A percentile compares a stretch with the other conserved stretches of the same genome.
Evolutionary conservation across 2,888 invertebrate genomes (phyloP).

Genomic region (Anorthoa munda): DNA sequence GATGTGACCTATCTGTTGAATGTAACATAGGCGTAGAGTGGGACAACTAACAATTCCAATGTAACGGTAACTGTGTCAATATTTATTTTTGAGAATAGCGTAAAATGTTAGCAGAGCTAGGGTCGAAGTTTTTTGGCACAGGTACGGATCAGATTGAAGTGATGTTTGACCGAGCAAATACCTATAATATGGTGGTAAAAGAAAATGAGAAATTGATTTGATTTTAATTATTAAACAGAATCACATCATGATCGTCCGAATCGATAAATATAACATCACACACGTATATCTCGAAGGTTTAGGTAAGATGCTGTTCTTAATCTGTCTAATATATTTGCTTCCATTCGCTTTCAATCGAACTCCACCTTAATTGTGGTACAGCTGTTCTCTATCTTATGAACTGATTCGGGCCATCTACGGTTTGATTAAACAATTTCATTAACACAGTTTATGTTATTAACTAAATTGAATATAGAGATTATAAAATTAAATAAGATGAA

Average conservation of each 20-base stretch:
- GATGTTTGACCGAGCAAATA: background rate
- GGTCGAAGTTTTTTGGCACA: background rate
- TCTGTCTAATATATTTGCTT: background rate
- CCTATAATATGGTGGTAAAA: background rate
- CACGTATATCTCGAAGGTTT: too few relatives aligned
- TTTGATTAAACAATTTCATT: slow-evolving; percentile 57
- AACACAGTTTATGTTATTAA: slow-evolving; percentile 32
- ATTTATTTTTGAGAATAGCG: slow-evolving; percentile 23
- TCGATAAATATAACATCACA: too few relatives aligned
- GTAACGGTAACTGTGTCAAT: slow-evolving; percentile 8
- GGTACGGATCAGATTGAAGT: too few relatives aligned
- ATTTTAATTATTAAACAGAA: too few relatives aligned
- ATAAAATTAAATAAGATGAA: too few relatives aligned
- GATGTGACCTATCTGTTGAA: slow-evolving; percentile 11
- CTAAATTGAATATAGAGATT: background rate
- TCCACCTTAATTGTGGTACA: slow-evolving; percentile 21
- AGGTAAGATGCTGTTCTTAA: background rate
- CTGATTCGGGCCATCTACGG: slow-evolving; percentile 42
- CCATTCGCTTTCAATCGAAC: slow-evolving; percentile 12
- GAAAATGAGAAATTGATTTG: background rate
- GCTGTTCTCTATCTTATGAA: slow-evolving; percentile 37
- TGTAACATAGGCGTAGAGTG: slow-evolving; percentile 27
- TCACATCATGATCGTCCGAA: too few relatives aligned
- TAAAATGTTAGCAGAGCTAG: slow-evolving; percentile 13
- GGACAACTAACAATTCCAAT: slow-evolving; percentile 17